A percentile compares a stretch with the other conserved stretches of the same genome.
These are phyloP conservation scores for Synergus umbraculus DNA, from an alignment of 2,888 invertebrate genomes.

Conservation along the genomic window DNA sequence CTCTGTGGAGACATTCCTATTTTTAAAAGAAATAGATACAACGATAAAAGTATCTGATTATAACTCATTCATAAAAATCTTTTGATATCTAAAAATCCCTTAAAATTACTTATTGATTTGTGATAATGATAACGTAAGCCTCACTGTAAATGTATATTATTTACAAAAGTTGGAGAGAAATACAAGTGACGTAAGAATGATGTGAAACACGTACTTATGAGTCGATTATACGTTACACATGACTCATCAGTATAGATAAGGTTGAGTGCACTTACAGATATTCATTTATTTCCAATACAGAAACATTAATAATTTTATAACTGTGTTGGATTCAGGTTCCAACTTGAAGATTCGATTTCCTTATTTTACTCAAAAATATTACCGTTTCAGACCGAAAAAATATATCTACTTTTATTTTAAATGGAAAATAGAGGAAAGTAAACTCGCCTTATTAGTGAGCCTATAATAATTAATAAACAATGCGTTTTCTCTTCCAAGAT, in stretches of 20 bases:
- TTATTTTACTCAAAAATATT: too few relatives aligned
- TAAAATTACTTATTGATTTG: not conserved
- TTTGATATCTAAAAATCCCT: not conserved
- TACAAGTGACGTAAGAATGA: slow-evolving; percentile 5
- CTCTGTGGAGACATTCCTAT: too few relatives aligned
- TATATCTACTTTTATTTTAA: not conserved
- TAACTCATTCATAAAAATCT: not conserved
- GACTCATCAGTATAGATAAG: slow-evolving; percentile 2
- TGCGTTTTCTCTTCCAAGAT: slow-evolving; percentile 17
- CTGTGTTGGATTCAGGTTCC: too few relatives aligned
- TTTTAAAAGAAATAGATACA: too few relatives aligned
- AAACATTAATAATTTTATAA: too few relatives aligned
- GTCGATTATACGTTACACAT: not conserved
- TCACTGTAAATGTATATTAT: not conserved
- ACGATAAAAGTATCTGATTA: too few relatives aligned
- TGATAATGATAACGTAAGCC: not conserved
- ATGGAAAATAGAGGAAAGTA: not conserved
- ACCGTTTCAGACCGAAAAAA: too few relatives aligned
- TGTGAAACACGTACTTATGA: not conserved
- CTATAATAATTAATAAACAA: slow-evolving; percentile 28
- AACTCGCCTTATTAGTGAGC: not conserved
- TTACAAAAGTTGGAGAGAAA: not conserved
- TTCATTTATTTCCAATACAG: not conserved
- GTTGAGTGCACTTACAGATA: not conserved
- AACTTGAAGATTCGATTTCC: too few relatives aligned